Percentiles rank a stretch among this genome's conserved stretches.
Evolutionary conservation across 2,113 vertebrate species (phyloP).

Genomic region (Vombatus ursinus): DNA sequence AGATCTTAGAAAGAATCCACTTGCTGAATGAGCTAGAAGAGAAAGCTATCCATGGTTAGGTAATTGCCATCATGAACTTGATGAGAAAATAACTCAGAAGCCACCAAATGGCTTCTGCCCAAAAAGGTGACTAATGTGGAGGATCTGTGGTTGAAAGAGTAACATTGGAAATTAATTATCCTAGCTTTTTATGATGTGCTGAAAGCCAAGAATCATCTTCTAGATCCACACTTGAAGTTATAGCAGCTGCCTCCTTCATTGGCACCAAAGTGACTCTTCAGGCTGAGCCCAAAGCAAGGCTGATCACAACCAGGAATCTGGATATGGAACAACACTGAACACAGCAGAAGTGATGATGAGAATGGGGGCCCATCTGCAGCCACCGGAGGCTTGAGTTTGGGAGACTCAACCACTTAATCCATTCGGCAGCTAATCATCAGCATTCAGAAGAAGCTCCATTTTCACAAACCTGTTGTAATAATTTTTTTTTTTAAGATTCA

Average conservation of each 20-base stretch:
- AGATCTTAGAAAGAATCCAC: constrained; percentile 46
- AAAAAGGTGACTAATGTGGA: constrained; percentile 71
- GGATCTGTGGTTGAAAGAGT: constrained; percentile 58
- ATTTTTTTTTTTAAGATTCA: constrained; percentile 30
- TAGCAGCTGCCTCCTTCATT: constrained; percentile 70
- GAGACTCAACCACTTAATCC: neutral
- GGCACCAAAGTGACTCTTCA: constrained; percentile 58
- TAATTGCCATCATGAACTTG: constrained; percentile 67
- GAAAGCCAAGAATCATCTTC: constrained; percentile 75
- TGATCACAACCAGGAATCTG: constrained; percentile 55
- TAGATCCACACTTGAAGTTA: constrained; percentile 67
- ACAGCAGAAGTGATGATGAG: neutral
- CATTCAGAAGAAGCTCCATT: neutral
- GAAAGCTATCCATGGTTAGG: constrained; percentile 42
- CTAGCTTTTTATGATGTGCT: constrained; percentile 55
- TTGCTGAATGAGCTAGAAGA: constrained; percentile 57
- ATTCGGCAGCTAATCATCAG: neutral
- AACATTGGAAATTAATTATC: constrained; percentile 75
- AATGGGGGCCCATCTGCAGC: neutral
- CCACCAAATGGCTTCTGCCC: constrained; percentile 60
- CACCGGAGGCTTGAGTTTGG: neutral
- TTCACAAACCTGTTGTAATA: neutral
- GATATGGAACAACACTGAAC: constrained; percentile 28
- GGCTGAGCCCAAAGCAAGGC: constrained; percentile 50
- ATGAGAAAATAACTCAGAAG: constrained; percentile 72